These are phyloP conservation scores for Cacoxenus indagator DNA, from an alignment of 2,888 invertebrate genomes.

Conservation along the genomic window DNA sequence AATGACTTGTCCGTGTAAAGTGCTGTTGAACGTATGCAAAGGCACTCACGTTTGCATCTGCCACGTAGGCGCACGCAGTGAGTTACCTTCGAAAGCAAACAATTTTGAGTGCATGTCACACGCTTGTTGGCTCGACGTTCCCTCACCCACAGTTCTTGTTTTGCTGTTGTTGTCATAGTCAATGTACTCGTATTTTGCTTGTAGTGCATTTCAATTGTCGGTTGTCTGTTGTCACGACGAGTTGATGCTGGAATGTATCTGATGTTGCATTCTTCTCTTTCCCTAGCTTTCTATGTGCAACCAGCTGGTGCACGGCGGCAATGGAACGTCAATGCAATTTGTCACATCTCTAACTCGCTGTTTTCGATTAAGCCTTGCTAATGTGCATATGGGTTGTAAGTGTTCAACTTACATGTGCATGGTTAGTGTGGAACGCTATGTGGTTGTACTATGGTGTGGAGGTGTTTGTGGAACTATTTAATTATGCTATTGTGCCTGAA, in stretches of 20 bases:
- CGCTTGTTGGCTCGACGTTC: conserved; percentile 17
- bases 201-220: conserved; percentile 10
- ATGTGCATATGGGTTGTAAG: not conserved
- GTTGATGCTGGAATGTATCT: conserved; percentile 5
- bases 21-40: conserved; percentile 26
- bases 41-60: conserved; percentile 3
- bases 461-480: not conserved
- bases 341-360: conserved; percentile 57
- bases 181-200: conserved; percentile 53
- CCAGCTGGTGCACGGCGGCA: conserved; percentile 30
- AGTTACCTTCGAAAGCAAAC: conserved; percentile 15
- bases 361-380: not conserved
- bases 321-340: conserved; percentile 65
- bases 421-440: not conserved
- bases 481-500: not conserved
- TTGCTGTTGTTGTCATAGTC: conserved; percentile 29
- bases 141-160: conserved; percentile 22
- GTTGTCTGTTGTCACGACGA: not conserved
- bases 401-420: no score
- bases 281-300: conserved; percentile 24
- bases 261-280: conserved; percentile 43
- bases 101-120: conserved; percentile 22
- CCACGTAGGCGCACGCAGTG: not conserved
- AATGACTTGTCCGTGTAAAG: conserved; percentile 51
- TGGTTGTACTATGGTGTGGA: not conserved